Evolutionary conservation across 2,797 vertebrate genomes (phyloP), one percentile per base, ranked within the genome.

Genomic region (Liasis olivaceus): DNA sequence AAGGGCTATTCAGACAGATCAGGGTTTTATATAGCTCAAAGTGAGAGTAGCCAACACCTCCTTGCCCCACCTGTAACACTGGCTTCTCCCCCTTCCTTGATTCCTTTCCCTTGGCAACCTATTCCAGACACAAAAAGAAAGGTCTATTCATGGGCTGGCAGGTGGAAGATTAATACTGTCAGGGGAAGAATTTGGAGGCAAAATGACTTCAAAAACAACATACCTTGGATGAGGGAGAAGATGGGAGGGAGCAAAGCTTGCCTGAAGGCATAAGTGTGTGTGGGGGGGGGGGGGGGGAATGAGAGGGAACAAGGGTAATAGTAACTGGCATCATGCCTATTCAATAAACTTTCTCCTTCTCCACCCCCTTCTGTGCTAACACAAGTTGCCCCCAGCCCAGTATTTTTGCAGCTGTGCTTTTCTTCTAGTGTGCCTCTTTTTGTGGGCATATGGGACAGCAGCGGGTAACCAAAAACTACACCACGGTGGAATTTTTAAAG

Each of bases 181-280:
- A 94, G 93, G 95, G 88, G 93, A 95, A 95, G 94, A 96, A 96
- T 96, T 96, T 96, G 93, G 95, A 96, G 93, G 95, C 96, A 94
- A 96, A 96, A 94, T 94, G 81, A 96, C 93, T 97, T 96, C 95
- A 96, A 97, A 97, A 95, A 94, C 93, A 96, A 95, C 95, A 95
- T 92, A 91, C 85, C 0, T 0, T 94, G 92, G 93, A 91, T 85
- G 87, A 59, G 56, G 85, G 91, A 92, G 86, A 91, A 93, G 94
- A 95, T 86, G 85, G 42, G 89, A 94, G 91, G 85, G 93, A 85
- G 91, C 90, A 95, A 69, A 28, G 26, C 26, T 95, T 93, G 62
- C 89, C 81, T 93, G 93, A 95, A 94, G 93, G 95, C 69, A 93
- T 94, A 92, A 94, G 51, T 93, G 93, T 69, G 91, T 31, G 31